Conservation (phyloP, 1,140 invertebrate species). For the Ptiloglossa arizonensis region DNA sequence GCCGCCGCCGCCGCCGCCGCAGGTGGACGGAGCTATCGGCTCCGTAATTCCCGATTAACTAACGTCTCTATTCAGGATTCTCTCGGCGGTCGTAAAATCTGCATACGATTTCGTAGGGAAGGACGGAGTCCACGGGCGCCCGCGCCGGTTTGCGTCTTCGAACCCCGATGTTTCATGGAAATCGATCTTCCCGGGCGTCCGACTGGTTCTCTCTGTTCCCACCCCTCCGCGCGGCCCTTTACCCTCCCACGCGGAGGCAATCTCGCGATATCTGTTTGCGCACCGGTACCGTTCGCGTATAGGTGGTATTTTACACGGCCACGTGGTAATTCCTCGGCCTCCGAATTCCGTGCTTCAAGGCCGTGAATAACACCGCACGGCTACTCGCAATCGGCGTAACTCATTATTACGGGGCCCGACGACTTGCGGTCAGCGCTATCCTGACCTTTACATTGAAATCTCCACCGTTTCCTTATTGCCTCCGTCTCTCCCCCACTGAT, state of each 20-base stretch:
- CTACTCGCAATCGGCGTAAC: conserved; percentile 41
- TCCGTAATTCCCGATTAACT: conserved; percentile 18
- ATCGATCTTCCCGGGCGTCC: conserved; percentile 9
- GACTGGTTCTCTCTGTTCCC: too few species aligned
- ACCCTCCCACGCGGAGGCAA: conserved; percentile 3
- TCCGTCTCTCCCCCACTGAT: not conserved
- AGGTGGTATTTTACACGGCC: conserved; percentile 18
- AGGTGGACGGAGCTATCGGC: conserved; percentile 31
- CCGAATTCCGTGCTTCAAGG: conserved; percentile 43
- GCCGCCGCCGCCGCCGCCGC: too few species aligned
- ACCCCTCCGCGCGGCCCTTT: not conserved
- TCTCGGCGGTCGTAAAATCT: not conserved
- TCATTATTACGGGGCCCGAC: conserved; percentile 38
- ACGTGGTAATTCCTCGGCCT: conserved; percentile 33
- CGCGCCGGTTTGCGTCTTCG: too few species aligned
- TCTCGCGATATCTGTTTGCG: conserved; percentile 32
- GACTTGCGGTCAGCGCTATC: conserved; percentile 37
- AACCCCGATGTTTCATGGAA: not conserved
- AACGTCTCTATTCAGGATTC: not conserved
- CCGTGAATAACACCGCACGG: conserved; percentile 25
- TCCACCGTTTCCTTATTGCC: conserved; percentile 32
- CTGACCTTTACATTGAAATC: conserved; percentile 31
- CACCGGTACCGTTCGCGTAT: conserved; percentile 1
- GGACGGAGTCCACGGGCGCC: too few species aligned
- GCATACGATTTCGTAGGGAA: not conserved